Base-by-base conservation (phyloP, 2,888 invertebrate species). In the Nephrotoma flavescens region DNA sequence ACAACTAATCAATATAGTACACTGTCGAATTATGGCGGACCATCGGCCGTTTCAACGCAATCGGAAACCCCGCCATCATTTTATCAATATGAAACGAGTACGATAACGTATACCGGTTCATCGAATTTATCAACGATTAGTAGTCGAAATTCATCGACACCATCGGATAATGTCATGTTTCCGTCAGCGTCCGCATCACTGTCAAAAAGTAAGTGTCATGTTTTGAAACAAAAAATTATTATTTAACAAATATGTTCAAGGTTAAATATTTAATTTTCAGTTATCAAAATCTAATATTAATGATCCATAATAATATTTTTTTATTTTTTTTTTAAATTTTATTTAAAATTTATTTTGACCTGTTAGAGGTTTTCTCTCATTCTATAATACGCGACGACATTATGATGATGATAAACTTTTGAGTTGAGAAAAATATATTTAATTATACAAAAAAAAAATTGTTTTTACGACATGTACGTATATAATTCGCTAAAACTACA, bases 121-220 rank as follows among this genome's bases (percentile, higher is more conserved):
- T 44, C 85, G 7, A 85, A 42, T 44, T 19, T 44, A 44, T 19
- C 19, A 2, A 19, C 42, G 42, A 11, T 44, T 3, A 85, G 42
- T 31, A 44, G 44, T 85, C 85, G 85, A 44, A 84, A 84, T 84
- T 42, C 84, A 3, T 6, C 84, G 7, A 45, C 85, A 19, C 19
- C 85, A 9, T 85, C 85, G 5, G 44, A 89, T 85, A 94, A 93
- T 89, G 91, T 94, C 86, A 19, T 71, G 71, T 71, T 71, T n/a
- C 71, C 71, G 71, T 94, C 94, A 87, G 95, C 96, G 84, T 94
- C 95, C 87, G 95, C 95, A 87, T 95, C 95, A 88, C 92, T 96
- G 88, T 93, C 95, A 89, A 95, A 95, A 91, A 94, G 96, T 96
- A 92, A 95, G 96, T 94, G 89, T 88, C 90, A 89, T 15, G n/a